Evolutionary conservation across 2,113 vertebrate species (phyloP).

Genomic region (Centrocercus urophasianus): DNA sequence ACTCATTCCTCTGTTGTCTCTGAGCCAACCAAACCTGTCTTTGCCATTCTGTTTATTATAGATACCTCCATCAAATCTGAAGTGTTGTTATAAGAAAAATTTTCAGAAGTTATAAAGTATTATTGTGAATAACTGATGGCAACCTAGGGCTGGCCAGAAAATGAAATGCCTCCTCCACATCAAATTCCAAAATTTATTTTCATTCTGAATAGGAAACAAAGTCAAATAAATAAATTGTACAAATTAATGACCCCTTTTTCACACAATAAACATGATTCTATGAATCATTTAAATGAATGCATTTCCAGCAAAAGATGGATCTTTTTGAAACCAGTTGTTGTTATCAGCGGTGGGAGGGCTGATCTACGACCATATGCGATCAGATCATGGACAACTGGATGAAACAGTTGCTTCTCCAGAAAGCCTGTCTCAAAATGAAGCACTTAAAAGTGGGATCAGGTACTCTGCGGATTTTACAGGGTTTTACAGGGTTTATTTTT

Average conservation of each 20-base stretch:
- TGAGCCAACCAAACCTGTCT: accelerated
- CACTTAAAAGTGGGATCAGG: not conserved
- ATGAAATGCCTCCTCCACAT: not conserved
- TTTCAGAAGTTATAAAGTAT: not conserved
- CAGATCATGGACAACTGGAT: not conserved
- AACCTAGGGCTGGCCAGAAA: not conserved
- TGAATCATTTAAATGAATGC: conserved; percentile 25
- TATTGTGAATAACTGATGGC: not conserved
- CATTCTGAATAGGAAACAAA: not conserved
- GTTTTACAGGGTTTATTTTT: not conserved
- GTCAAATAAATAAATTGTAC: not conserved
- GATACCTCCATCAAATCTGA: not conserved
- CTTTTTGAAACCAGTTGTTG: not conserved
- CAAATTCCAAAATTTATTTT: not conserved
- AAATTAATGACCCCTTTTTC: not conserved
- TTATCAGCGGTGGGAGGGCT: not conserved
- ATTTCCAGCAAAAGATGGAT: conserved; percentile 32
- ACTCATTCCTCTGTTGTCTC: accelerated
- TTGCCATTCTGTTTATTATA: not conserved
- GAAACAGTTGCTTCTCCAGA: not conserved
- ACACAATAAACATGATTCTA: not conserved
- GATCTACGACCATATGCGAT: not conserved
- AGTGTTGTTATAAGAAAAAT: not conserved
- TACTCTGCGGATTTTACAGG: not conserved
- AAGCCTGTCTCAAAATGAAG: not conserved